Conservation (phyloP, 2,797 vertebrate species). For the Sebastes oblongus region DNA sequence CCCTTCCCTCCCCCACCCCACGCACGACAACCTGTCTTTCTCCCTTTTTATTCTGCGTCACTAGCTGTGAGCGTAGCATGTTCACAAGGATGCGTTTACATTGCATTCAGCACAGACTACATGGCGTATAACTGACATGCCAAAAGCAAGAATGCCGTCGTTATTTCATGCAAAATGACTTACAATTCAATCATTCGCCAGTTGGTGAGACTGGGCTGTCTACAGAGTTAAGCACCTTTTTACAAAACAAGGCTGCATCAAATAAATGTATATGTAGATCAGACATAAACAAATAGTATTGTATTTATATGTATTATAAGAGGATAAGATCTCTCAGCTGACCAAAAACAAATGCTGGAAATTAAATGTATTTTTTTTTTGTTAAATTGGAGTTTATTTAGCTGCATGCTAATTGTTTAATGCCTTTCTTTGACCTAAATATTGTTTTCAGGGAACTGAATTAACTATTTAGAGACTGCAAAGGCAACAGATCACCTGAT, state of each 20-base stretch:
- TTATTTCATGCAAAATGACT: too few species aligned
- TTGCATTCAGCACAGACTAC: too few species aligned
- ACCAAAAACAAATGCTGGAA: background rate
- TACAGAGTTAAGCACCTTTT: background rate
- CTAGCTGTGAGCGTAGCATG: too few species aligned
- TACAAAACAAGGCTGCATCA: background rate
- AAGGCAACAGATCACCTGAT: constrained; percentile 21
- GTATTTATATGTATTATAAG: background rate
- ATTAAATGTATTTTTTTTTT: background rate
- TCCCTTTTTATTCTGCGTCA: too few species aligned
- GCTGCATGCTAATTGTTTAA: background rate
- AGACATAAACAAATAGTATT: background rate
- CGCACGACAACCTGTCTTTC: too few species aligned
- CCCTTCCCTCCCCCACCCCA: too few species aligned
- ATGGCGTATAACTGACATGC: too few species aligned
- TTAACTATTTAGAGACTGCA: constrained; percentile 56
- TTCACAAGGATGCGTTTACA: too few species aligned
- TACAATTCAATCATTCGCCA: too few species aligned
- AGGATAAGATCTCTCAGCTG: background rate
- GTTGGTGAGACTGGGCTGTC: too few species aligned
- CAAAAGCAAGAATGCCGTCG: too few species aligned
- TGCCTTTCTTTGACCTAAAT: constrained; percentile 6
- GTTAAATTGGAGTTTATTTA: background rate
- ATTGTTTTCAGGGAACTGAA: constrained; percentile 20
- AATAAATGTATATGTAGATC: background rate